phyloP scores from a whole-genome alignment of 2,113 vertebrate genomes.

The Ptyas mucosa region DNA sequence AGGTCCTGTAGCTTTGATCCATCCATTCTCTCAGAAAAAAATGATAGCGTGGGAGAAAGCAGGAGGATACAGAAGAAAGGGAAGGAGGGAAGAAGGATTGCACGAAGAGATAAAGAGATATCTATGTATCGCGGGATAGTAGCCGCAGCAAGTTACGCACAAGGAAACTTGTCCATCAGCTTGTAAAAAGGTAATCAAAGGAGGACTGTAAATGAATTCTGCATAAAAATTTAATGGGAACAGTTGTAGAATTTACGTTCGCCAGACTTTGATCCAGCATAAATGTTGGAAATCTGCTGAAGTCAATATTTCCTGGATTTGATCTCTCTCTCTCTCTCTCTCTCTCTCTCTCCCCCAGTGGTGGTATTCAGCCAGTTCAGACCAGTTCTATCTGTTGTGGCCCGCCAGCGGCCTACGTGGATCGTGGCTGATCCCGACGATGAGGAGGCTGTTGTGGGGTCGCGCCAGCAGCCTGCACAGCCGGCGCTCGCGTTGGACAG shows the following conservation, averaged over 20 bases:
- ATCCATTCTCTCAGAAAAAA: neutral
- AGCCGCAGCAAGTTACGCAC: neutral
- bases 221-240: neutral
- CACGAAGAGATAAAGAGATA: neutral
- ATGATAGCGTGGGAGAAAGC: neutral
- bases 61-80: neutral
- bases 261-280: neutral
- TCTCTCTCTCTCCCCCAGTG: too few relatives aligned
- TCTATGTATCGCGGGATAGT: neutral
- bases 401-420: too few relatives aligned
- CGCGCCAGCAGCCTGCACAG: too few relatives aligned
- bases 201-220: neutral
- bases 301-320: neutral
- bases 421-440: too few relatives aligned
- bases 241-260: neutral
- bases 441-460: too few relatives aligned
- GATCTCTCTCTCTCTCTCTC: neutral
- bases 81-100: neutral
- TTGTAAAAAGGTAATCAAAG: neutral
- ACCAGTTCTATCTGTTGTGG: too few relatives aligned
- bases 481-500: too few relatives aligned
- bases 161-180: neutral
- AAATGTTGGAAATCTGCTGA: neutral
- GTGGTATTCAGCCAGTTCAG: too few relatives aligned
- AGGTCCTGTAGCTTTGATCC: neutral